A percentile compares a stretch with the other conserved stretches of the same genome.
Evolutionary conservation across 1,140 invertebrate genomes (phyloP).

Genomic region (Aethina tumida): DNA sequence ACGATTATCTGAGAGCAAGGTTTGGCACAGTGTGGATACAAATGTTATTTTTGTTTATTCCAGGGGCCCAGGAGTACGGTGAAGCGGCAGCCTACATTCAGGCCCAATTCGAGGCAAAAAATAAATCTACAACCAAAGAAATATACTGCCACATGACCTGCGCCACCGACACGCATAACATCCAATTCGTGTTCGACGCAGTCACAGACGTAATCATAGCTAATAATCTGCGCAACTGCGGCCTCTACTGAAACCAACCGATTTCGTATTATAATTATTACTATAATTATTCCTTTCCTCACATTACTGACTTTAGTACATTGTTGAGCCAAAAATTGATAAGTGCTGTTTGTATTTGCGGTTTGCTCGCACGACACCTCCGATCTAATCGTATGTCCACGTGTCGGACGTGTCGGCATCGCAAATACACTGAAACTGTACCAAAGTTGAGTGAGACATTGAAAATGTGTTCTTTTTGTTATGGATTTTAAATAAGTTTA

Average conservation of each 20-base stretch:
- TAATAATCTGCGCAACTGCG: conserved; percentile 88
- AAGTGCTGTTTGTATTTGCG: too few relatives aligned
- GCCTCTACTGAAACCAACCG: conserved; percentile 42
- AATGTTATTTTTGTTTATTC: conserved; percentile 16
- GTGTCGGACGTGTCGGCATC: conserved; percentile 8
- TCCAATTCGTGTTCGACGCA: conserved; percentile 86
- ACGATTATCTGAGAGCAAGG: too few relatives aligned
- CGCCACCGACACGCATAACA: conserved; percentile 85
- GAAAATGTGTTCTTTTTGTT: conserved; percentile 26
- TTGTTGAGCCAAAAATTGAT: conserved; percentile 14
- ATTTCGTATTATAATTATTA: not conserved
- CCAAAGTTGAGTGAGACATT: conserved; percentile 28
- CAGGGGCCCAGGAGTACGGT: conserved; percentile 75
- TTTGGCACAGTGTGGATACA: too few relatives aligned
- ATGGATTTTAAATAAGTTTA: too few relatives aligned
- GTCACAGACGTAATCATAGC: conserved; percentile 91
- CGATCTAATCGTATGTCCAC: conserved; percentile 2
- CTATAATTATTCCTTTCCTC: conserved; percentile 18
- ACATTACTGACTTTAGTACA: conserved; percentile 16
- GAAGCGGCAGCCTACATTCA: conserved; percentile 82
- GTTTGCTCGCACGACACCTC: not conserved
- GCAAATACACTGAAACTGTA: conserved; percentile 16
- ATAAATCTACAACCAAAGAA: conserved; percentile 80
- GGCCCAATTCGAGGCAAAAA: conserved; percentile 81
- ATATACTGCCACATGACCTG: conserved; percentile 90